A percentile compares a stretch with the other conserved stretches of the same genome.
Conservation (phyloP, 2,888 invertebrate species). For the Prostheceraeus crozeri region DNA sequence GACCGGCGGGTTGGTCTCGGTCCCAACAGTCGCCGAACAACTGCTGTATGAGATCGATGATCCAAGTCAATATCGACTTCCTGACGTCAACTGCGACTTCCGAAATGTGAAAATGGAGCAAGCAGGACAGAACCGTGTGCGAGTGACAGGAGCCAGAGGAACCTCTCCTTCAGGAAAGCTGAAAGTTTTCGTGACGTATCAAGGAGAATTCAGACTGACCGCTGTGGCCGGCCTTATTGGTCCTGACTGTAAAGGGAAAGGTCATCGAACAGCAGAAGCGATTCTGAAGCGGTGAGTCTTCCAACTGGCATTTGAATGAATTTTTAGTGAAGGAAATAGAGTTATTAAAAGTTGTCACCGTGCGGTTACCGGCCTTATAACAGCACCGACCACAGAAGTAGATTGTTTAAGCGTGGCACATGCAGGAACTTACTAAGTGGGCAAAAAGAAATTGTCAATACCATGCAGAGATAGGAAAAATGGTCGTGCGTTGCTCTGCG, state of each 20-base stretch:
- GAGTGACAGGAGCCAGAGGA: slow-evolving; percentile 57
- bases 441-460: too few relatives aligned
- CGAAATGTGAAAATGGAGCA: slow-evolving; percentile 49
- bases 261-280: slow-evolving; percentile 56
- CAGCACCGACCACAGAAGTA: too few relatives aligned
- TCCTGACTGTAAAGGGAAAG: slow-evolving; percentile 56
- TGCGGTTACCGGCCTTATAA: too few relatives aligned
- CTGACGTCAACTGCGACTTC: slow-evolving; percentile 60
- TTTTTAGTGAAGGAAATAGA: too few relatives aligned
- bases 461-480: too few relatives aligned
- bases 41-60: slow-evolving; percentile 59
- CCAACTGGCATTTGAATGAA: too few relatives aligned
- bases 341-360: too few relatives aligned
- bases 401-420: too few relatives aligned
- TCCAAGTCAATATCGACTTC: slow-evolving; percentile 57
- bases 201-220: slow-evolving; percentile 58
- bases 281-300: slow-evolving; percentile 53
- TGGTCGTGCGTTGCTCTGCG: too few relatives aligned
- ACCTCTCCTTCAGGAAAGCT: slow-evolving; percentile 55
- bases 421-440: too few relatives aligned
- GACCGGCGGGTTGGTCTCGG: slow-evolving; percentile 58
- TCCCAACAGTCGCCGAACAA: slow-evolving; percentile 58
- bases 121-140: slow-evolving; percentile 46
- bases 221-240: slow-evolving; percentile 58
- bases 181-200: slow-evolving; percentile 57